Evolutionary conservation across 2,888 invertebrate species (phyloP), one percentile per base, ranked within the genome.

Genomic region (Furcula furcula): DNA sequence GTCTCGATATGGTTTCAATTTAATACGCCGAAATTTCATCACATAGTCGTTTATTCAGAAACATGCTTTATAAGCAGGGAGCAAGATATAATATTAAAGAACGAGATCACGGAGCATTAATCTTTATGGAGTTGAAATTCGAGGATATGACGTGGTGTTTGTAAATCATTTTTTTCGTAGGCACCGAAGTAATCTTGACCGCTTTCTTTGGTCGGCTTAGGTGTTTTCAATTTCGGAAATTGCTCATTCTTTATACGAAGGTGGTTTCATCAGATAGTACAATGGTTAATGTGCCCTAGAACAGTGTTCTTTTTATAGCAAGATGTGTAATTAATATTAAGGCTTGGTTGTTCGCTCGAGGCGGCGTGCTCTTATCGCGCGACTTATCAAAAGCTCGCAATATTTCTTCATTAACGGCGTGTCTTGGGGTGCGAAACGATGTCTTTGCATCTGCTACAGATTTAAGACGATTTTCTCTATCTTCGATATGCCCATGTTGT

Each of bases 1-100:
- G 85, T 59, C n/a, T n/a, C 80, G 87, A 85, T 86, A 85, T 84
- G 84, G 79, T 85, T 87, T 86, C 86, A 86, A 86, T 88, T 87
- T 88, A 85, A 87, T 85, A 81, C 81, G 74, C 67, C 74, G 78
- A 85, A 84, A 79, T 88, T 83, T 87, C 79, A 81, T 85, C 82
- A 80, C 68, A 55, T 60, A 30, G 32, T 23, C 34, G 40, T 46
- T 40, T 55, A 59, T 55, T 65, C 55, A 44, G 74, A 73, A 72
- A 66, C 48, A 46, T 43, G 36, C 65, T 73, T 66, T 77, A 73
- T 61, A 46, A 32, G 23, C 40, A 37, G 28, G 38, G 10, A 34
- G 32, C 56, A 59, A 58, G 59, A 59, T 49, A 37, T 46, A 53
- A 53, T 63, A 55, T 71, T 25, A 47, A 23, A 30, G 31, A 23